These are phyloP conservation scores for Lacanobia oleracea DNA, from an alignment of 2,888 invertebrate species.

Conservation along the genomic window DNA sequence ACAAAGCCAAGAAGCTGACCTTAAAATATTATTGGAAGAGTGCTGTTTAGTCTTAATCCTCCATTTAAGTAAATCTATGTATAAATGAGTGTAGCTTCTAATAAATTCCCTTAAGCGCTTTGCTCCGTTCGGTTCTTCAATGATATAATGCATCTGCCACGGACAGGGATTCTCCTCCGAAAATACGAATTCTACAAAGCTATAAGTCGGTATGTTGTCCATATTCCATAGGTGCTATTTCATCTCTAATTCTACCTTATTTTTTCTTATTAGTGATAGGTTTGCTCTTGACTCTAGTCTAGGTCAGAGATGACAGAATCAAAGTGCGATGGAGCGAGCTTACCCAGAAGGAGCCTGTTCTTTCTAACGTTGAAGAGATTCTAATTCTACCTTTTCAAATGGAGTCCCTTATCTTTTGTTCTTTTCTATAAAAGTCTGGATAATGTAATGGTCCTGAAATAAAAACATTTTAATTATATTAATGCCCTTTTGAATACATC, in stretches of 20 bases:
- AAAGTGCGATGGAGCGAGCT: no score
- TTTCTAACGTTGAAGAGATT: no score
- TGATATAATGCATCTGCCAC: constrained; percentile 44
- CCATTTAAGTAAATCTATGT: constrained; percentile 18
- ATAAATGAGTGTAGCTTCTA: constrained; percentile 12
- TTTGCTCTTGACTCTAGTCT: no score
- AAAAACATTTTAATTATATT: constrained; percentile 3
- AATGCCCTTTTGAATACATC: constrained; percentile 5
- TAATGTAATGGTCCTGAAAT: background rate
- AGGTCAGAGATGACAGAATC: no score
- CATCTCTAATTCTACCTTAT: background rate
- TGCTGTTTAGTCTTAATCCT: constrained; percentile 7
- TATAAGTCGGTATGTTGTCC: constrained; percentile 4
- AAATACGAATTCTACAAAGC: constrained; percentile 26
- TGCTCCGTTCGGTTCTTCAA: constrained; percentile 23
- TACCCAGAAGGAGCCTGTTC: no score
- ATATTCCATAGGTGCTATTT: background rate
- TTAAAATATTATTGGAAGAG: constrained; percentile 4
- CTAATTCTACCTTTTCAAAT: background rate
- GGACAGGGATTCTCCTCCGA: constrained; percentile 32
- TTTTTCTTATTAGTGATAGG: no score
- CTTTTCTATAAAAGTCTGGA: background rate
- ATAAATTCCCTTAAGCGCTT: constrained; percentile 51
- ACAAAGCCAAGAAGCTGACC: background rate
- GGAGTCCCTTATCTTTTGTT: background rate